phyloP scores from a whole-genome alignment of 2,888 invertebrate genomes.

The Hymenopus coronatus region DNA sequence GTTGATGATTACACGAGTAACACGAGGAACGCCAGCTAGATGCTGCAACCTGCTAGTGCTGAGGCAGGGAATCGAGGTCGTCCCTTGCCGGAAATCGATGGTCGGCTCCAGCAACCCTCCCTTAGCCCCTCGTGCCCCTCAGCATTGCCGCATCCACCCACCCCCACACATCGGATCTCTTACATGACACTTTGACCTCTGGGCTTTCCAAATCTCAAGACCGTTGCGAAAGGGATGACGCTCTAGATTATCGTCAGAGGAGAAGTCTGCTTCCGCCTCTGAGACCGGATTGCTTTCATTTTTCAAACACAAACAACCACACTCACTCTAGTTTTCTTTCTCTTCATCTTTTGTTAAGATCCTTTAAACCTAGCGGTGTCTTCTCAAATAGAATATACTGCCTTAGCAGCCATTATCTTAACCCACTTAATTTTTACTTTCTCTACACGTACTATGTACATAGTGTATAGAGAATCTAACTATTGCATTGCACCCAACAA shows the following conservation, averaged over 20 bases:
- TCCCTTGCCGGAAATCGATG: not conserved
- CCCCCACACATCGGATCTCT: not conserved
- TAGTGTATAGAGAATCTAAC: too few species aligned
- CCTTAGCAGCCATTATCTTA: too few species aligned
- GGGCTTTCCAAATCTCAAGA: not conserved
- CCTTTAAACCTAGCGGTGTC: too few species aligned
- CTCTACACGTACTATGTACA: too few species aligned
- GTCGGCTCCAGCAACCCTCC: not conserved
- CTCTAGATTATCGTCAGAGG: not conserved
- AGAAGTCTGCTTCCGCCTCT: too few species aligned
- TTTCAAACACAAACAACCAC: too few species aligned
- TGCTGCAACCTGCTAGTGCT: not conserved
- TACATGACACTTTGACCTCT: not conserved
- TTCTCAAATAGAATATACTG: too few species aligned
- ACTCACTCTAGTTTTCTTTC: too few species aligned
- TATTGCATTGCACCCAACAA: too few species aligned
- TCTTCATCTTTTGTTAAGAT: too few species aligned
- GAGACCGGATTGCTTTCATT: not conserved
- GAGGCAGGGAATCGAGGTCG: not conserved
- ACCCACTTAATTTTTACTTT: too few species aligned
- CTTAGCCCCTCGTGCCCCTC: not conserved
- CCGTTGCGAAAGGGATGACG: not conserved
- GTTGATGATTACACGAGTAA: not conserved
- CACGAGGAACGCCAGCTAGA: not conserved
- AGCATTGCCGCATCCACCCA: not conserved